A percentile compares a stretch with the other conserved stretches of the same genome.
Evolutionary conservation across 2,888 invertebrate genomes (phyloP).

Genomic region (Mesochorus sp.): DNA sequence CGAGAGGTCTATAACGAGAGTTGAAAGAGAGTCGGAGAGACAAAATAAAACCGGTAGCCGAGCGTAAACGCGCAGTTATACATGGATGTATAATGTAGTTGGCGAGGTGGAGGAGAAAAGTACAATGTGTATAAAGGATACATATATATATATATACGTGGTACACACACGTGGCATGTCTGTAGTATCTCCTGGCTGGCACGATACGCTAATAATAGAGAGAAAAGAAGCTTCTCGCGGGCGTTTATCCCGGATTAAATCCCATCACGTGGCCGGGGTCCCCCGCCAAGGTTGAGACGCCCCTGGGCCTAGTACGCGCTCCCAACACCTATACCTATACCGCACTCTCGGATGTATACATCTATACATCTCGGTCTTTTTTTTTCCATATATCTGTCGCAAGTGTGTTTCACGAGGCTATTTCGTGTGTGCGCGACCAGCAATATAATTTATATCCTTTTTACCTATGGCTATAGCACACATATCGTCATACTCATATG

Average conservation of each 20-base stretch:
- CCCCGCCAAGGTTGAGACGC: constrained; percentile 64
- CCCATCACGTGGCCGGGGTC: constrained; percentile 59
- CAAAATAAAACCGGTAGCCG: constrained; percentile 49
- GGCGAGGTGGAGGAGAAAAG: neutral
- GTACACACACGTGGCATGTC: neutral
- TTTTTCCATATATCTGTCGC: constrained; percentile 10
- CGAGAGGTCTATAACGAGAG: neutral
- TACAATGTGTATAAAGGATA: neutral
- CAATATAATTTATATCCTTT: constrained; percentile 12
- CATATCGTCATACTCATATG: neutral
- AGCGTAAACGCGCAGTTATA: constrained; percentile 44
- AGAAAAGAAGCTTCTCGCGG: constrained; percentile 64
- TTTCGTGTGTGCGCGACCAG: constrained; percentile 30
- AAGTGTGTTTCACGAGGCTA: constrained; percentile 26
- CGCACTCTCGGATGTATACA: neutral
- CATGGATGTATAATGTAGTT: neutral
- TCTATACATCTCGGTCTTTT: neutral
- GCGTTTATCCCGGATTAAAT: constrained; percentile 71
- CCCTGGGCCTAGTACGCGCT: constrained; percentile 13
- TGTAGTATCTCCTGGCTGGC: constrained; percentile 30
- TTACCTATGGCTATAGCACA: neutral
- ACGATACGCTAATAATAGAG: constrained; percentile 72
- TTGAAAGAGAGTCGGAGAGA: constrained; percentile 20
- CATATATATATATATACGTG: neutral
- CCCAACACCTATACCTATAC: neutral